Conservation (phyloP, 2,797 vertebrate genomes). For the Catostomus latipinnis region DNA sequence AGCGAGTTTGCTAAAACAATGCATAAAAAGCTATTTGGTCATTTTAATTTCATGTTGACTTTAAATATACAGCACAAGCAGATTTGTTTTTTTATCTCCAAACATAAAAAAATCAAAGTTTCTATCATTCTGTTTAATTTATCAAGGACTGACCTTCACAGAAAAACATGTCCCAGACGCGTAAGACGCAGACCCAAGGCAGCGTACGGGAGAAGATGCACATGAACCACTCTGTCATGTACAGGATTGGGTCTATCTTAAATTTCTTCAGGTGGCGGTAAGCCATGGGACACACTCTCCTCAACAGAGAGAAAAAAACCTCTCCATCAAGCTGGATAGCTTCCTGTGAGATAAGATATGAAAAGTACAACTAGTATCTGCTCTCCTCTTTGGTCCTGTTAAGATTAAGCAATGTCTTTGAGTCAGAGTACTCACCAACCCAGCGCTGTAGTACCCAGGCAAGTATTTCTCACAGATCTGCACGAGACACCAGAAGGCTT, state of each 20-base stretch:
- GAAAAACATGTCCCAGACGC: constrained; percentile 97
- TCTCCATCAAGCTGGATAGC: constrained; percentile 92
- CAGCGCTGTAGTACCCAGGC: constrained; percentile 93
- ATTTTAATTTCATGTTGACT: too few relatives aligned
- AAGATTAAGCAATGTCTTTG: neutral
- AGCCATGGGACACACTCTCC: constrained; percentile 85
- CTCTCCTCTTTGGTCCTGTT: neutral
- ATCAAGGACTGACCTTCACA: constrained; percentile 83
- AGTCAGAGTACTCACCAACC: constrained; percentile 81
- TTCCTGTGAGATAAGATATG: constrained; percentile 73
- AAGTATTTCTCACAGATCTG: constrained; percentile 94
- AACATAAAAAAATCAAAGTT: neutral
- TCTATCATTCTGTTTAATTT: neutral
- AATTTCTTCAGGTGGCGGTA: constrained; percentile 90
- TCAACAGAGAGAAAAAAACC: constrained; percentile 88
- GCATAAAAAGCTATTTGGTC: too few relatives aligned
- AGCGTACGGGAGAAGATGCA: constrained; percentile 92
- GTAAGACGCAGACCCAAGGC: constrained; percentile 87
- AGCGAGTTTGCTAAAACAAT: too few relatives aligned
- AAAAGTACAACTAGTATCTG: too few relatives aligned
- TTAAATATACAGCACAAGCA: neutral
- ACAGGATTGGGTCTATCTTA: constrained; percentile 91
- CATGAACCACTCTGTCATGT: constrained; percentile 97
- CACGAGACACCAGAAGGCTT: constrained; percentile 95
- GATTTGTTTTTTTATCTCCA: neutral